A percentile compares a stretch with the other conserved stretches of the same genome.
Conservation (phyloP, 1,140 invertebrate genomes). For the Dolichoris vasculosae region DNA sequence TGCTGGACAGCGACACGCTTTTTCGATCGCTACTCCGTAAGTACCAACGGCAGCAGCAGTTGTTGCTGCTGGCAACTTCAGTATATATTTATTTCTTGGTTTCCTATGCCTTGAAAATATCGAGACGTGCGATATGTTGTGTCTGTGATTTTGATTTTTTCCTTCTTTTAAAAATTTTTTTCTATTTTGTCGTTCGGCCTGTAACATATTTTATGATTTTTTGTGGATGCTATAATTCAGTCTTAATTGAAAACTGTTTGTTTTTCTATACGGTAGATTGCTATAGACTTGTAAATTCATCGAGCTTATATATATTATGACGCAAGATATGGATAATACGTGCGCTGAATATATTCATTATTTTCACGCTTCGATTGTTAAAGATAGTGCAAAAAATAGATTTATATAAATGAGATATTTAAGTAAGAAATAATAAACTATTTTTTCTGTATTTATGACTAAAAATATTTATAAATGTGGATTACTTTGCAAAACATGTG, state of each 20-base stretch:
- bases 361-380: neutral
- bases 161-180: neutral
- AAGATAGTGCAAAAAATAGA: neutral
- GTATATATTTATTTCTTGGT: constrained; percentile 16
- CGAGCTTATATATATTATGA: constrained; percentile 35
- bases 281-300: neutral
- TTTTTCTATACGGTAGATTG: constrained; percentile 10
- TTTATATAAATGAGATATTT: neutral
- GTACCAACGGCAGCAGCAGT: neutral
- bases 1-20: constrained; percentile 37
- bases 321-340: constrained; percentile 18
- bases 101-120: neutral
- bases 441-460: no score
- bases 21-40: constrained; percentile 48
- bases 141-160: constrained; percentile 15
- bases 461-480: no score
- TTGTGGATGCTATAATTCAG: constrained; percentile 41
- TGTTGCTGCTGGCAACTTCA: neutral
- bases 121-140: neutral
- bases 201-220: constrained; percentile 18
- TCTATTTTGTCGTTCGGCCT: neutral
- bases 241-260: constrained; percentile 44
- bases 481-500: no score
- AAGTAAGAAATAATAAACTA: neutral
- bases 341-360: constrained; percentile 49